Conservation (phyloP, 2,113 vertebrate genomes). For the Spea bombifrons region DNA sequence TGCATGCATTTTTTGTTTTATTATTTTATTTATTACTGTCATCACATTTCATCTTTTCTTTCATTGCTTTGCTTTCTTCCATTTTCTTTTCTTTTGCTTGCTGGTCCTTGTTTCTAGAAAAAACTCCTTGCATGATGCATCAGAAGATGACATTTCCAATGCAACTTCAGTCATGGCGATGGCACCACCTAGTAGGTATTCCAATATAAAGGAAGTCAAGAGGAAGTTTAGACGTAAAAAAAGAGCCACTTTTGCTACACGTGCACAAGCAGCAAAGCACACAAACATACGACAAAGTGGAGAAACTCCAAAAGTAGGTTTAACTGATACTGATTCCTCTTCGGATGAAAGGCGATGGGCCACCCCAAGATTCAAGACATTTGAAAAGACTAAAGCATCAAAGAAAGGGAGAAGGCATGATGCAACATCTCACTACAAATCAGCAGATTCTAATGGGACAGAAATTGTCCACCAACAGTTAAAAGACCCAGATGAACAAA, state of each 20-base stretch:
- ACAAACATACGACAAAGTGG: conserved; percentile 44
- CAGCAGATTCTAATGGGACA: conserved; percentile 52
- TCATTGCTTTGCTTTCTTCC: conserved; percentile 56
- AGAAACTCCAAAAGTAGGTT: conserved; percentile 23
- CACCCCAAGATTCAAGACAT: conserved; percentile 75
- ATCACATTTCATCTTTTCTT: conserved; percentile 55
- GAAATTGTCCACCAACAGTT: conserved; percentile 69
- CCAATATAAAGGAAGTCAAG: conserved; percentile 76
- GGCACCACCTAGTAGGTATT: conserved; percentile 63
- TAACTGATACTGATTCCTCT: conserved; percentile 64
- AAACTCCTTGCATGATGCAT: conserved; percentile 69
- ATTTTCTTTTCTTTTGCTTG: conserved; percentile 62
- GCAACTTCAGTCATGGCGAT: conserved; percentile 66
- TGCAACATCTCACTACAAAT: conserved; percentile 55
- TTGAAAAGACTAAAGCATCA: conserved; percentile 69
- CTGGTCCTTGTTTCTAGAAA: conserved; percentile 70
- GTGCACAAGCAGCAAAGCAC: conserved; percentile 61
- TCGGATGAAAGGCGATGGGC: conserved; percentile 73
- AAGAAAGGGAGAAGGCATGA: conserved; percentile 65
- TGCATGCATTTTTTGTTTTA: conserved; percentile 52
- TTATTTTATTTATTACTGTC: conserved; percentile 35
- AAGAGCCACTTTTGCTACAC: conserved; percentile 62
- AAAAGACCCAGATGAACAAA: conserved; percentile 55
- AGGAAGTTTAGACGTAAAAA: conserved; percentile 73
- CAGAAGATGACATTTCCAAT: conserved; percentile 74